phyloP scores from a whole-genome alignment of 2,113 vertebrate species.

The Chamaea fasciata region DNA sequence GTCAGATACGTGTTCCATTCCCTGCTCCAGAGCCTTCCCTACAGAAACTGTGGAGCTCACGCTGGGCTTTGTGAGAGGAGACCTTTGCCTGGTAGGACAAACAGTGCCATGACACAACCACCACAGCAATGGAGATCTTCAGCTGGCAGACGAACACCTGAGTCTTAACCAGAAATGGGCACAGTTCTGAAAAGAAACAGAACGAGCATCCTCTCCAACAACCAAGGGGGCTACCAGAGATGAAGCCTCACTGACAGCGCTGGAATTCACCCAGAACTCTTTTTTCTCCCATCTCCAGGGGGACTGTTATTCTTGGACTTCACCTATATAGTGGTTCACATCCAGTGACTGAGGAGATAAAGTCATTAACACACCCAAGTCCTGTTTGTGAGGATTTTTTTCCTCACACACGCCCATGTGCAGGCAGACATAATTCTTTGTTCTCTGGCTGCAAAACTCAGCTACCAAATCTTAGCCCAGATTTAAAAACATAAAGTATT shows the following conservation, averaged over 20 bases:
- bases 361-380: background rate
- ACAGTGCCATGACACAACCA: background rate
- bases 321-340: rapidly evolving
- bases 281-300: background rate
- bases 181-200: background rate
- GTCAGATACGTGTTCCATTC: background rate
- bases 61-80: background rate
- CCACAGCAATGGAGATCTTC: background rate
- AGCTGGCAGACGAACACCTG: background rate
- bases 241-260: background rate
- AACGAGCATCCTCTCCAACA: background rate
- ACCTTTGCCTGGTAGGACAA: background rate
- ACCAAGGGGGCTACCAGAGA: background rate
- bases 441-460: background rate
- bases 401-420: background rate
- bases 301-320: background rate
- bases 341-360: background rate
- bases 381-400: background rate
- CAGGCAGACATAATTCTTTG: background rate
- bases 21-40: background rate
- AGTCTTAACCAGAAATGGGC: background rate
- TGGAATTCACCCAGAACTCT: background rate
- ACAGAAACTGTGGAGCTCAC: background rate
- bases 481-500: background rate
- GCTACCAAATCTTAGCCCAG: background rate